These are phyloP conservation scores for Crenichthys baileyi DNA, from an alignment of 2,797 vertebrate genomes.

Conservation along the genomic window DNA sequence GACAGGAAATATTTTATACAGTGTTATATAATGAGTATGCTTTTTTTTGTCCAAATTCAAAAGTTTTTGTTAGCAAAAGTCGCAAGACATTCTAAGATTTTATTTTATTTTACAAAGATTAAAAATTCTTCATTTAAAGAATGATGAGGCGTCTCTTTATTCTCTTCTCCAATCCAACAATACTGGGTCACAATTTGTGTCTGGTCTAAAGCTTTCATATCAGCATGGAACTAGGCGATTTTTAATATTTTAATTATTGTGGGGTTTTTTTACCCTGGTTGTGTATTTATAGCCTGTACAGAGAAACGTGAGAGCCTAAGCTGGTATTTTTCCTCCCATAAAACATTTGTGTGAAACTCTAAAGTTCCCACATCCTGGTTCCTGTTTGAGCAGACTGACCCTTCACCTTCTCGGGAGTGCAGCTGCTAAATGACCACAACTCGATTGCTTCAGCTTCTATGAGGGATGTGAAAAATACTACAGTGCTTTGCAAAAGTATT, in stretches of 20 bases:
- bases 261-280: neutral
- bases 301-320: neutral
- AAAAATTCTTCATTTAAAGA: neutral
- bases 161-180: neutral
- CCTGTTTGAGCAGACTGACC: slow-evolving; percentile 52
- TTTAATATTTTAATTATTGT: slow-evolving; percentile 5
- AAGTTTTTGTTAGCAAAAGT: neutral
- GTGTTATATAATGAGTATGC: neutral
- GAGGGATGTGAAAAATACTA: slow-evolving; percentile 20
- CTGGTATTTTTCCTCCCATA: neutral
- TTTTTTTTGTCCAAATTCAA: neutral
- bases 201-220: slow-evolving; percentile 13
- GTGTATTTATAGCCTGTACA: neutral
- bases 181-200: neutral
- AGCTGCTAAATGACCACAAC: slow-evolving; percentile 16
- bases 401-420: slow-evolving; percentile 38
- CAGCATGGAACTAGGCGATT: neutral
- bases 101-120: neutral
- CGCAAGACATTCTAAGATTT: neutral
- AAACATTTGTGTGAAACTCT: slow-evolving; percentile 42
- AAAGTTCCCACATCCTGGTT: slow-evolving; percentile 54
- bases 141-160: neutral
- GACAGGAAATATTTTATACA: neutral
- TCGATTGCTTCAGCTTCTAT: slow-evolving; percentile 1
- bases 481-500: neutral